Percentiles rank a stretch among this genome's conserved stretches.
Evolutionary conservation across 1,140 invertebrate species (phyloP).

Genomic region (Batillaria attramentaria): DNA sequence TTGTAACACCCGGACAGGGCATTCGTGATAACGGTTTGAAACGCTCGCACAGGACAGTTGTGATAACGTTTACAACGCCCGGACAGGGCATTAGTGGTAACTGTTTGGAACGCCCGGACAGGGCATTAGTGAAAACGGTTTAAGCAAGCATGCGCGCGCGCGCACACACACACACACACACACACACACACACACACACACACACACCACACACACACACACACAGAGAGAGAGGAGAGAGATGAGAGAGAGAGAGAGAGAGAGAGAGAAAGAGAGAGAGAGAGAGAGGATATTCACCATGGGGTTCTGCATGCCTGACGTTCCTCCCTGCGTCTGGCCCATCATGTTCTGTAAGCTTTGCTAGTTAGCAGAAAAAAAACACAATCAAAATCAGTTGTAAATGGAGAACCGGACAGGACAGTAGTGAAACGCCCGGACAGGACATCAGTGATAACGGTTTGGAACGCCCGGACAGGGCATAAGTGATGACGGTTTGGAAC

Average conservation of each 20-base stretch:
- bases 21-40: too few species aligned
- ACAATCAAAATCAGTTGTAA: too few species aligned
- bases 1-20: too few species aligned
- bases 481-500: too few species aligned
- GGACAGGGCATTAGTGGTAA: background rate
- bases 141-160: background rate
- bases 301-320: too few species aligned
- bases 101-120: background rate
- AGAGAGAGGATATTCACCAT: too few species aligned
- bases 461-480: too few species aligned
- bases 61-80: background rate
- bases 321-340: background rate
- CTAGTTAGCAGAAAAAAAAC: background rate
- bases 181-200: constrained; percentile 1
- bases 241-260: background rate
- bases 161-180: constrained; percentile 12
- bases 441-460: too few species aligned
- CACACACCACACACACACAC: background rate
- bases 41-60: background rate
- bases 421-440: too few species aligned
- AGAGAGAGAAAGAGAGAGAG: background rate
- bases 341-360: background rate
- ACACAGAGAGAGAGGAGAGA: constrained; percentile 3
- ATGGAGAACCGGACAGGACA: too few species aligned
- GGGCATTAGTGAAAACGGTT: background rate